Base-by-base conservation (phyloP, 2,113 vertebrate species). In the Enhydra lutris region DNA sequence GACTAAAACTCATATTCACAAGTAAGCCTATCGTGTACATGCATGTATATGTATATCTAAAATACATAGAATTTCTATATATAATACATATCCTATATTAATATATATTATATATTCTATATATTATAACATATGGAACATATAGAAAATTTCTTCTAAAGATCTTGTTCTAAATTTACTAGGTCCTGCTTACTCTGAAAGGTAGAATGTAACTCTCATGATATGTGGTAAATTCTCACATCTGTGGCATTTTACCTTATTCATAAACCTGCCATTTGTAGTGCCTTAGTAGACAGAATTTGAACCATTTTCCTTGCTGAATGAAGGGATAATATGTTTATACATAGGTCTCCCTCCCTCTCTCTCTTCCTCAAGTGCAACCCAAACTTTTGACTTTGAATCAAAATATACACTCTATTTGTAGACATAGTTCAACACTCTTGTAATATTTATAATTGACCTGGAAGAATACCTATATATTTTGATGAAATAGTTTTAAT, bases 251-350 rank as follows among this genome's bases (percentile, higher is more conserved):
- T 55, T 94, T 73, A 88, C 57, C 42, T 63, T 88, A 65, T 86
- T 97, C 82, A 71, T 95, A 97, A 98, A 69, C 42, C 63, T 73
- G 74, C 55, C 81, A 45, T 24, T 74, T 26, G 23, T 55, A 93
- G 47, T 84, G 21, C 71, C 84, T 79, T 95, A 94, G 52, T 34
- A 83, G 84, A 61, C 82, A 91, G 52, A 80, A 88, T 89, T 57
- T 87, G 88, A 98, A 88, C 73, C 26, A 78, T 23, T 91, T 96
- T 91, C 36, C 91, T 95, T 95, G 57, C 47, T 86, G 50, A 97
- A 97, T 95, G 59, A 87, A 89, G 20, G 15, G 92, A 82, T 94
- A 93, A 52, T 42, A 78, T 55, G 14, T 3, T 80, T 92, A 92
- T 90, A 13, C 45, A 10, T 45, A 17, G 26, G 29, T 67, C 65